Conservation (phyloP, 2,797 vertebrate species). For the Gymnoscopelus braueri region DNA sequence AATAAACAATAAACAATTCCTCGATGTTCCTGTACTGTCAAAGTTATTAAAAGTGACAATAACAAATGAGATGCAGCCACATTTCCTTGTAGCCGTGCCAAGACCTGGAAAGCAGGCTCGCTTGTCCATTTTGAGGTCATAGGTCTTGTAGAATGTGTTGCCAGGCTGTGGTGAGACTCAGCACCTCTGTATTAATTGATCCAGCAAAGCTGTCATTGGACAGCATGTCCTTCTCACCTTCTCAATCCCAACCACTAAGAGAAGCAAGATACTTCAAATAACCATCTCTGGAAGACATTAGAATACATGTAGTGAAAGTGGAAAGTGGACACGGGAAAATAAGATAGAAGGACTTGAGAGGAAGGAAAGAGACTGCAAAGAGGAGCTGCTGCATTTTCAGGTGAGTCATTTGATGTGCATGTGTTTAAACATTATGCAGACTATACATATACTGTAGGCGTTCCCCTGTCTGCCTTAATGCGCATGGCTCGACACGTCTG, state of each 20-base stretch:
- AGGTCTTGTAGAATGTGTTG: constrained; percentile 76
- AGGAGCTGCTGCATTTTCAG: background rate
- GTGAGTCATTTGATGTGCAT: constrained; percentile 37
- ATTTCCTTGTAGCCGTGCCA: background rate
- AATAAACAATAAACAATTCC: too few relatives aligned
- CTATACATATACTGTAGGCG: too few relatives aligned
- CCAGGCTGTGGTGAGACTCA: constrained; percentile 59
- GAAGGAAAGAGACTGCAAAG: constrained; percentile 1
- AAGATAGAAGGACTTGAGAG: constrained; percentile 9
- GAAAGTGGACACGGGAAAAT: constrained; percentile 12
- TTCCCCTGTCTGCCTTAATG: too few relatives aligned
- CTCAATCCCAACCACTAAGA: constrained; percentile 31
- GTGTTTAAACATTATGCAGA: too few relatives aligned
- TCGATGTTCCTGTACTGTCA: background rate
- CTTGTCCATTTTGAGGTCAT: constrained; percentile 39
- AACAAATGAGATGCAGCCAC: background rate
- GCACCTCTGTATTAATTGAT: constrained; percentile 76
- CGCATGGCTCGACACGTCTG: too few relatives aligned
- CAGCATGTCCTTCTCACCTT: constrained; percentile 39
- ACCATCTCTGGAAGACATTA: background rate
- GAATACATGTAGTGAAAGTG: constrained; percentile 9
- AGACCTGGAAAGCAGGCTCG: background rate
- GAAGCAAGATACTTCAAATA: constrained; percentile 25
- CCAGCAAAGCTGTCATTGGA: constrained; percentile 49
- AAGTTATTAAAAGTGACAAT: background rate